Evolutionary conservation across 2,113 vertebrate genomes (phyloP).

Genomic region (Stercorarius parasiticus): DNA sequence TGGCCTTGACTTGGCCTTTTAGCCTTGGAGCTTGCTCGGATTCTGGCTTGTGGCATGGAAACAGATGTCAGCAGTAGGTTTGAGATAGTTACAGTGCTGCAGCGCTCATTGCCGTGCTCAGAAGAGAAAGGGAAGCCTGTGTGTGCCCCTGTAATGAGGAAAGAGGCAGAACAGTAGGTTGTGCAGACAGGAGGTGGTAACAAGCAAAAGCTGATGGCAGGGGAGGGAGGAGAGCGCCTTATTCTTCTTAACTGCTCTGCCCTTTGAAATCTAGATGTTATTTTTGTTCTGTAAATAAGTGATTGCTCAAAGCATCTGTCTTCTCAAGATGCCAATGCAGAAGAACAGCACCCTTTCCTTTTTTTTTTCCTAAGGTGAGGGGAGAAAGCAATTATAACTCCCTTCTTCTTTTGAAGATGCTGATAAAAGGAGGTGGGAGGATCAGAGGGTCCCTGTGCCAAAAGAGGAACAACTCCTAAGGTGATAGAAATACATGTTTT

Average conservation of each 20-base stretch:
- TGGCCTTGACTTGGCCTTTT: background rate
- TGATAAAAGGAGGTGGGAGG: constrained; percentile 61
- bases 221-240: background rate
- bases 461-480: constrained; percentile 33
- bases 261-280: constrained; percentile 10
- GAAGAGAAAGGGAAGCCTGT: background rate
- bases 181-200: background rate
- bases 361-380: background rate
- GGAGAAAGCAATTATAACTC: constrained; percentile 43
- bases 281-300: constrained; percentile 32
- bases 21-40: background rate
- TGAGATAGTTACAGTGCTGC: background rate
- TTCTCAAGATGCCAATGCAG: background rate
- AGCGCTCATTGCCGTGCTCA: rapidly evolving
- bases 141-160: background rate
- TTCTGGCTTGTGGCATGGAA: background rate
- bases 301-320: background rate
- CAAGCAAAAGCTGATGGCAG: background rate
- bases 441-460: constrained; percentile 31
- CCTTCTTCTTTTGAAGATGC: constrained; percentile 58
- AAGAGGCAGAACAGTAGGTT: background rate
- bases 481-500: constrained; percentile 35
- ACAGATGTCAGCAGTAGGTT: background rate
- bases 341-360: background rate
- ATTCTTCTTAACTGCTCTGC: background rate